Conservation (phyloP, 2,113 vertebrate species). For the Rhinopomastus cyanomelas region DNA sequence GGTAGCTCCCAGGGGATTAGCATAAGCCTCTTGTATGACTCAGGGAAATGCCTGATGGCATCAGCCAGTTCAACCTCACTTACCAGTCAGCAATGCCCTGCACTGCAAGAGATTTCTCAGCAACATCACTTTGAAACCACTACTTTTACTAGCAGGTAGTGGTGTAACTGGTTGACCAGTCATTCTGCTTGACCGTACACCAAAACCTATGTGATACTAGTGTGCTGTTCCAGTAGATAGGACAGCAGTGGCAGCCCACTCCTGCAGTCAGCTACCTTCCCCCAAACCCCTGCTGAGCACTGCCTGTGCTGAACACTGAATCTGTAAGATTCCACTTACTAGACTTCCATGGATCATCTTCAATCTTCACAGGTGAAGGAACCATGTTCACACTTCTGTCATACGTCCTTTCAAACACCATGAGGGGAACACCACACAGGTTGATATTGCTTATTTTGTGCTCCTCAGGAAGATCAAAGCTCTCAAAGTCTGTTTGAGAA, state of each 20-base stretch:
- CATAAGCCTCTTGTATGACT: not conserved
- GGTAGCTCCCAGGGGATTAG: not conserved
- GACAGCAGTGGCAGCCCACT: not conserved
- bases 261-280: not conserved
- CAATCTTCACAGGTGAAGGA: slow-evolving; percentile 58
- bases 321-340: slow-evolving; percentile 49
- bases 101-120: not conserved
- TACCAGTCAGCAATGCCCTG: not conserved
- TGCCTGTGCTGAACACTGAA: not conserved
- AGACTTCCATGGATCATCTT: slow-evolving; percentile 49
- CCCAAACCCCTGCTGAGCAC: not conserved
- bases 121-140: not conserved
- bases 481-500: slow-evolving; percentile 74
- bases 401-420: slow-evolving; percentile 50
- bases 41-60: not conserved
- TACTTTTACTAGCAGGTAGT: not conserved
- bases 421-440: slow-evolving; percentile 73
- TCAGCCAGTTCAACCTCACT: not conserved
- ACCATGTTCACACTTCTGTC: slow-evolving; percentile 29
- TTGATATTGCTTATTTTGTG: slow-evolving; percentile 67
- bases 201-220: not conserved
- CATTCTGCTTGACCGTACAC: not conserved
- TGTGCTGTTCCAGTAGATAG: not conserved
- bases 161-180: too few species aligned
- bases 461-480: slow-evolving; percentile 78